Evolutionary conservation across 2,113 vertebrate genomes (phyloP).

Genomic region (Brachyistius frenatus): DNA sequence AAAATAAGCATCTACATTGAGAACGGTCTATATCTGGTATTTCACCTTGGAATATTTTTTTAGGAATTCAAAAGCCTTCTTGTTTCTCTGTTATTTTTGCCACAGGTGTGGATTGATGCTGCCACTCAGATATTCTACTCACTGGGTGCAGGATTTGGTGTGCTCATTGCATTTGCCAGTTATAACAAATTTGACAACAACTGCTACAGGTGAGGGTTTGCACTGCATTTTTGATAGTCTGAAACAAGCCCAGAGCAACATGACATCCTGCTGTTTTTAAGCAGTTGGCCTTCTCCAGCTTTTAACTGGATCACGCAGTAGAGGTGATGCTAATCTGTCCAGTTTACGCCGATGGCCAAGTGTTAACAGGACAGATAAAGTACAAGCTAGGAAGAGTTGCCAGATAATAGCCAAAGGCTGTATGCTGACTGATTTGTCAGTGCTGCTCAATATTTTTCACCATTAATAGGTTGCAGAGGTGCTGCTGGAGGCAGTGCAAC

Average conservation of each 20-base stretch:
- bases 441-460: conserved; percentile 42
- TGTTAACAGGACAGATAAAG: conserved; percentile 58
- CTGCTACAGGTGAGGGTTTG: conserved; percentile 92
- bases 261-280: conserved; percentile 28
- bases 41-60: no score
- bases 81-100: conserved; percentile 23
- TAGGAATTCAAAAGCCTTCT: no score
- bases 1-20: neutral
- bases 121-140: conserved; percentile 99
- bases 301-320: conserved; percentile 51
- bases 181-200: conserved; percentile 99
- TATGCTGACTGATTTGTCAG: conserved; percentile 28
- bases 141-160: conserved; percentile 96
- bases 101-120: conserved; percentile 98
- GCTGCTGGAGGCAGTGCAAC: conserved; percentile 9
- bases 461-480: conserved; percentile 35
- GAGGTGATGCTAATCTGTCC: conserved; percentile 59
- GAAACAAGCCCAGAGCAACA: conserved; percentile 16
- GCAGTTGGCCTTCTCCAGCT: neutral
- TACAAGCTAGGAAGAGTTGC: conserved; percentile 41
- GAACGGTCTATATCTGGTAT: neutral
- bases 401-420: conserved; percentile 59
- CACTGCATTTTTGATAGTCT: conserved; percentile 7
- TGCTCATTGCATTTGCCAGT: conserved; percentile 97
- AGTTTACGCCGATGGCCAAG: conserved; percentile 23